Conservation (phyloP, 2,113 vertebrate species). For the Sprattus sprattus region DNA sequence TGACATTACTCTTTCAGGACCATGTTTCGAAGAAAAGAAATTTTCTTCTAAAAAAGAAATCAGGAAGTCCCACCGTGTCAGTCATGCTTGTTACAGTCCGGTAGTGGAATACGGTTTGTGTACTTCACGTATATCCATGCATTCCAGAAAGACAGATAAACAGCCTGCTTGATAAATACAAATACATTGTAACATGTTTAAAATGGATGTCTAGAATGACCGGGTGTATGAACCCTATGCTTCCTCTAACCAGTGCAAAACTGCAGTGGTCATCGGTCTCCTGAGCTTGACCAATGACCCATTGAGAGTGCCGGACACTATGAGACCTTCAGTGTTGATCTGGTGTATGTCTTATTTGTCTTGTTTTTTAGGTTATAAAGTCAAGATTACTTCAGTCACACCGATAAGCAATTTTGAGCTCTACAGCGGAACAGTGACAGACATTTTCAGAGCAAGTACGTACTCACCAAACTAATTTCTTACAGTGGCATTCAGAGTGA, state of each 20-base stretch:
- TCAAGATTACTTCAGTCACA: conserved; percentile 39
- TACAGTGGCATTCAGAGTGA: not conserved
- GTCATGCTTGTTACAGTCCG: conserved; percentile 64
- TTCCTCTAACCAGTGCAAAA: not conserved
- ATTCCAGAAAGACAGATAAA: not conserved
- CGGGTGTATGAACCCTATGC: too few relatives aligned
- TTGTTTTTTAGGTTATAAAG: conserved; percentile 60
- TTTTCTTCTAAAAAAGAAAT: conserved; percentile 21
- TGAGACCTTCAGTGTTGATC: not conserved
- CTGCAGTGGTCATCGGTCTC: not conserved
- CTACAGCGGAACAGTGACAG: conserved; percentile 50
- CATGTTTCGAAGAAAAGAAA: conserved; percentile 62
- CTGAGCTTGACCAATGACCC: not conserved
- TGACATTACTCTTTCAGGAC: conserved; percentile 46
- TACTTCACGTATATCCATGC: not conserved
- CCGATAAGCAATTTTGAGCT: conserved; percentile 65
- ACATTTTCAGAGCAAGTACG: conserved; percentile 62
- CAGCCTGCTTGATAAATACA: too few relatives aligned
- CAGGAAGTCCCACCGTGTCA: conserved; percentile 25
- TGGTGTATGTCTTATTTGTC: not conserved
- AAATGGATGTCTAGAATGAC: too few relatives aligned
- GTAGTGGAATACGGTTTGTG: conserved; percentile 66
- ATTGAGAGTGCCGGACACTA: not conserved
- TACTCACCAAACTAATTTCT: conserved; percentile 6
- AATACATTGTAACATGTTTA: too few relatives aligned